Base-by-base conservation (phyloP, 1,140 invertebrate genomes). In the Calliopsis andreniformis region DNA sequence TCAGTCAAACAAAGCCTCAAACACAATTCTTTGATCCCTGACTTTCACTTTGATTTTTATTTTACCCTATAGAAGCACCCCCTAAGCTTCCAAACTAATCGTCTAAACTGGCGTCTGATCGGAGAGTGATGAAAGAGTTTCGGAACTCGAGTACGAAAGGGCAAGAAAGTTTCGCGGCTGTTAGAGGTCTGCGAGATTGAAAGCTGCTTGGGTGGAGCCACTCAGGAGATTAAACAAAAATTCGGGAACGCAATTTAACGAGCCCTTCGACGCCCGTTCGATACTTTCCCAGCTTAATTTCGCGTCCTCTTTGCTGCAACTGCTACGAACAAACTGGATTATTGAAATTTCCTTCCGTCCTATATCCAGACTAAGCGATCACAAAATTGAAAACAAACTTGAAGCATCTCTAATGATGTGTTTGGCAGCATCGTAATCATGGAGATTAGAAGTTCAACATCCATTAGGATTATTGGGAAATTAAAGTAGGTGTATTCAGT, bases 211-310 rank as follows among this genome's bases (percentile, higher is more conserved):
- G 32, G 32, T 35, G 58, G 18, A 71, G 45, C 23, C 58, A 63
- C 69, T 71, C 45, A 42, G 53, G 23, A 51, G 45, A 62, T 62
- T 71, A 51, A 62, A 62, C 25, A 71, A 32, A 62, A 61, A 70
- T 59, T 47, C 35, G 16, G 8, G 7, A 28, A 28, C 55, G 6
- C 35, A 55, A 62, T 71, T 61, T 61, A 61, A 35, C 23, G 14
- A 25, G 8, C 35, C 5, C 30, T 14, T 20, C 42, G 7, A n/a
- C 18, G 10, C 12, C 28, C 8, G 42, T 42, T 28, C 66, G 32
- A 28, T 59, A 39, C 16, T 18, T 18, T 32, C 25, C 0, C 45
- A 18, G 8, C 3, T 14, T 47, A n/a, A 18, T 20, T n/a, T 47
- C 18, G 18, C 45, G 18, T 47, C 45, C 4, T 1, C 35, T 39